Percentiles rank a stretch among this genome's conserved stretches.
Conservation (phyloP, 2,888 invertebrate species). For the Diarsia brunnea region DNA sequence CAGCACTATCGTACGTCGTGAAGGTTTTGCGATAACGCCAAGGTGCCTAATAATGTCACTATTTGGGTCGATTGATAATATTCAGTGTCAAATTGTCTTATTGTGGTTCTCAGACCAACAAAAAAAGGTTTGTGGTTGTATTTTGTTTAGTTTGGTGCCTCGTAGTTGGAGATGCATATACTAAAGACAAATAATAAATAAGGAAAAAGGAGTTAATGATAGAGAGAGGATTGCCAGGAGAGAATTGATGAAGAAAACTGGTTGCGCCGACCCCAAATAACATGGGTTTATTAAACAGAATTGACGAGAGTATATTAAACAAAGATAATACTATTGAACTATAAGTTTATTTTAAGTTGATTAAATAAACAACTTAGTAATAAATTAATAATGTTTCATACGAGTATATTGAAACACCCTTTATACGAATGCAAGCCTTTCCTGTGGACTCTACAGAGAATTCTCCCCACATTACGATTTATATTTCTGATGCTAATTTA, state of each 20-base stretch:
- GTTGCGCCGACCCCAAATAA: no score
- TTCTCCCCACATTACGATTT: neutral
- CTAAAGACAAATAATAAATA: neutral
- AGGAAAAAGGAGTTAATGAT: no score
- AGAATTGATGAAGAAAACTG: no score
- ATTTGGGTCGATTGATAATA: constrained; percentile 62
- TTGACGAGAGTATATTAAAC: neutral
- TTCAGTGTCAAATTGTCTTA: constrained; percentile 31
- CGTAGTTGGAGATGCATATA: neutral
- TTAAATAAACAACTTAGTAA: neutral
- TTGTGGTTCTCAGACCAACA: no score
- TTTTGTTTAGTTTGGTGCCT: constrained; percentile 3
- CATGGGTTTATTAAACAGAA: no score
- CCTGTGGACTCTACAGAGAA: neutral
- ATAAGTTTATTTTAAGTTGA: neutral
- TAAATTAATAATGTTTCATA: no score
- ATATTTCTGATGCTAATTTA: neutral
- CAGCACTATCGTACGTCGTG: constrained; percentile 70
- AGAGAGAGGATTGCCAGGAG: no score
- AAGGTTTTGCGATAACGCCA: constrained; percentile 72
- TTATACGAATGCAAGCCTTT: neutral
- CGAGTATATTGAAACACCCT: neutral
- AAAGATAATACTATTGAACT: neutral
- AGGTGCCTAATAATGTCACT: constrained; percentile 49
- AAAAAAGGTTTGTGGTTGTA: no score